Evolutionary conservation across 2,888 invertebrate species (phyloP), one percentile per base, ranked within the genome.

Genomic region (Gisinianus flammeolus): DNA sequence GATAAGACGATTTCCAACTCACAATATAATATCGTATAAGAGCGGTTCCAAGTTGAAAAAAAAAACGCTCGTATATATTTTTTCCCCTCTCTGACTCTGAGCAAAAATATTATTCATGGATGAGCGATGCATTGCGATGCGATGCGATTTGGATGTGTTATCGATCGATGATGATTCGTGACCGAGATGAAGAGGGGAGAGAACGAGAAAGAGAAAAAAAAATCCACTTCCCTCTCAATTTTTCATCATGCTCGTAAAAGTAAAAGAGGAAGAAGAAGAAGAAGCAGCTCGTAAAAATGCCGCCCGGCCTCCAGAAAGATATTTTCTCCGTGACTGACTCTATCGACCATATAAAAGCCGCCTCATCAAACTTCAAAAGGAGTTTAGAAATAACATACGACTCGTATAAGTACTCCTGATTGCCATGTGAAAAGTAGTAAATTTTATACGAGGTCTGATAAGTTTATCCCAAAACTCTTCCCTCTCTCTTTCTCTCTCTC

Each of bases 241-340:
- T 80, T 80, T 77, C 78, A 78, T 80, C 67, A 33, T 58, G 66
- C 77, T 78, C 77, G 73, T 78, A 78, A 78, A 78, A 62, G 8
- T 62, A 26, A 5, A 26, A 62, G 66, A 35, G 54, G 69, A 35
- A 30, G 72, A 58, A n/a, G 19, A n/a, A 1, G 52, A 52, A 62
- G 62, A 62, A 22, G 26, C 8, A 62, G 26, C 26, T 62, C 26
- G 62, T 62, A 62, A 62, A 62, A 62, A 62, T 62, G 26, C 62
- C 62, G 26, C 62, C 26, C 28, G 26, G 62, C 28, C 8, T 62
- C 28, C 26, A 62, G 26, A 62, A 62, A 62, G 62, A 62, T 26
- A 62, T 62, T 62, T 62, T 26, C 62, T 62, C 28, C 62, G 24
- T 26, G 62, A 62, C 62, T 62, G 62, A 28, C 62, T 62, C 28